phyloP scores from a whole-genome alignment of 2,888 invertebrate species.

The Cephus pulcher region DNA sequence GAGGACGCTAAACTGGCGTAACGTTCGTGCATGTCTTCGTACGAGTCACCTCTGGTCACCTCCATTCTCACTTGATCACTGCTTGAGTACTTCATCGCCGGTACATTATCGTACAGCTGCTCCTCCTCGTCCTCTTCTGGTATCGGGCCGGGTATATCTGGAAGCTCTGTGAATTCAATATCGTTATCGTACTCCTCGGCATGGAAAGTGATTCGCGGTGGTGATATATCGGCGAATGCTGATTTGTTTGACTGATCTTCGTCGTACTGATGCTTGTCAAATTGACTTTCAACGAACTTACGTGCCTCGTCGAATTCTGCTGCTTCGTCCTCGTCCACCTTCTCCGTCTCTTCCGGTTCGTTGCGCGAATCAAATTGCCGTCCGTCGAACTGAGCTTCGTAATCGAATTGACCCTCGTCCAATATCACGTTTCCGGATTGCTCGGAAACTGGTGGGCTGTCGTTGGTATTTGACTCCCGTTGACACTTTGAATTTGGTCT shows the following conservation, averaged over 20 bases:
- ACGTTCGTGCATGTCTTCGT: slow-evolving; percentile 62
- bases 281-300: slow-evolving; percentile 58
- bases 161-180: slow-evolving; percentile 34
- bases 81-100: slow-evolving; percentile 59
- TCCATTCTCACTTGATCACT: slow-evolving; percentile 55
- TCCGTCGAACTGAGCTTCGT: slow-evolving; percentile 9
- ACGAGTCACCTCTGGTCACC: slow-evolving; percentile 54
- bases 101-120: slow-evolving; percentile 61
- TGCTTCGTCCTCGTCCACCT: slow-evolving; percentile 22
- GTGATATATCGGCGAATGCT: slow-evolving; percentile 45
- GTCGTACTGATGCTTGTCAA: slow-evolving; percentile 48
- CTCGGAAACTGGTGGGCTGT: slow-evolving; percentile 9
- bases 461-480: slow-evolving; percentile 20
- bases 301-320: slow-evolving; percentile 55
- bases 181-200: slow-evolving; percentile 51
- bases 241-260: slow-evolving; percentile 35
- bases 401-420: slow-evolving; percentile 12
- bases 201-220: slow-evolving; percentile 53
- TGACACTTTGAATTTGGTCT: slow-evolving; percentile 60
- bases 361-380: slow-evolving; percentile 10
- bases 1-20: slow-evolving; percentile 53
- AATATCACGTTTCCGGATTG: neutral
- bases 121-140: slow-evolving; percentile 59
- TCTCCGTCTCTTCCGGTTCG: slow-evolving; percentile 10
- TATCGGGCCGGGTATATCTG: slow-evolving; percentile 54